phyloP scores from a whole-genome alignment of 1,140 invertebrate genomes.

The Antheraea mylitta region DNA sequence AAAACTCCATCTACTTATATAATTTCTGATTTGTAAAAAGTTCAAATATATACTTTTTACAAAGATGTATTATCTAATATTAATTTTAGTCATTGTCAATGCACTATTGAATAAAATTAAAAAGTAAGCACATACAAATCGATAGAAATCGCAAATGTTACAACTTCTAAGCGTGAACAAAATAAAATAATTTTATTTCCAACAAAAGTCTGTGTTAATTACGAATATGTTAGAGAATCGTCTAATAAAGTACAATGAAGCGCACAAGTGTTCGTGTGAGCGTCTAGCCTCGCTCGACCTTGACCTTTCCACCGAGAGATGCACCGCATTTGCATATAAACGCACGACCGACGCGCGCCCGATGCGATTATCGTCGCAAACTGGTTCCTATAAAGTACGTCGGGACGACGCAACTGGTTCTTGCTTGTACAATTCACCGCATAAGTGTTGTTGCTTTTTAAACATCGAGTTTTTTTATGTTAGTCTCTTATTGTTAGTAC shows the following conservation, averaged over 20 bases:
- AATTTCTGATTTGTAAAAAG: too few relatives aligned
- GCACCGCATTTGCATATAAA: conserved; percentile 71
- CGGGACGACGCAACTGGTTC: conserved; percentile 45
- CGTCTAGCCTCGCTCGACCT: conserved; percentile 43
- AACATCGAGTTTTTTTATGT: conserved; percentile 1
- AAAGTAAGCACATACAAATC: too few relatives aligned
- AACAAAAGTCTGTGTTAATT: background rate
- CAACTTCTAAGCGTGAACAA: background rate
- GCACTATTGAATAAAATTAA: too few relatives aligned
- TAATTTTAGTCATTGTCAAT: too few relatives aligned
- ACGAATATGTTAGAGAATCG: background rate
- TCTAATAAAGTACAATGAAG: conserved; percentile 22
- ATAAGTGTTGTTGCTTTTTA: conserved; percentile 24
- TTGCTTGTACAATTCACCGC: conserved; percentile 31
- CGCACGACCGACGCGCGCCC: conserved; percentile 32
- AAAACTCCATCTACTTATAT: too few relatives aligned
- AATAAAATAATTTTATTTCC: background rate
- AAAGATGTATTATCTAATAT: too few relatives aligned
- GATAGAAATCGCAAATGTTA: too few relatives aligned
- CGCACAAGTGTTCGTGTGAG: conserved; percentile 32
- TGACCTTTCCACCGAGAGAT: conserved; percentile 60
- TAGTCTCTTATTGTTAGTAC: background rate
- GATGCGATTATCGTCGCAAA: conserved; percentile 49
- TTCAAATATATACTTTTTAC: too few relatives aligned
- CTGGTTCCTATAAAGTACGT: conserved; percentile 37